A percentile compares a stretch with the other conserved stretches of the same genome.
Evolutionary conservation across 1,140 invertebrate species (phyloP).

Genomic region (Trachelipus rathkii): DNA sequence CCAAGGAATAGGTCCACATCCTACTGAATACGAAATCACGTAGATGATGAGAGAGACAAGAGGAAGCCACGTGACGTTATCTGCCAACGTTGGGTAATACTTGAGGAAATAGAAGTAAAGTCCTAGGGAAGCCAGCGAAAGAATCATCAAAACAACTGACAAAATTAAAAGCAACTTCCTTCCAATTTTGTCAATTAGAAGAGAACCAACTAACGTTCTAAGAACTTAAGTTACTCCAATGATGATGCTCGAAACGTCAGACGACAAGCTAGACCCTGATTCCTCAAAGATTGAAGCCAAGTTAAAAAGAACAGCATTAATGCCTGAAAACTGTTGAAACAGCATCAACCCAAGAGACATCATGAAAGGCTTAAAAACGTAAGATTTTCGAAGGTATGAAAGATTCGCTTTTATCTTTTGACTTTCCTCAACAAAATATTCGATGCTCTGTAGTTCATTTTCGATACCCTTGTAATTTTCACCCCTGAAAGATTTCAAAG

Average conservation of each 20-base stretch:
- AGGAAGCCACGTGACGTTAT: constrained; percentile 57
- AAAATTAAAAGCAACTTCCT: constrained; percentile 1
- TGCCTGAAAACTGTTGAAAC: constrained; percentile 26
- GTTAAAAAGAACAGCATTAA: constrained; percentile 26
- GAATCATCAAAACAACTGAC: neutral
- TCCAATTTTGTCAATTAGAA: neutral
- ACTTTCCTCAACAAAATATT: constrained; percentile 24
- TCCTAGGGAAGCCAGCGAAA: constrained; percentile 3
- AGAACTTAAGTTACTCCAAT: neutral
- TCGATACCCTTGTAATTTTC: constrained; percentile 33
- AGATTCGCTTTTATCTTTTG: constrained; percentile 32
- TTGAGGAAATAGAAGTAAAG: constrained; percentile 18
- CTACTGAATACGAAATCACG: constrained; percentile 65
- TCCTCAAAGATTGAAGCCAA: constrained; percentile 18
- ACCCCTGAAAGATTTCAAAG: constrained; percentile 18
- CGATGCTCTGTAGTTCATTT: constrained; percentile 33
- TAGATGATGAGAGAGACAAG: constrained; percentile 64
- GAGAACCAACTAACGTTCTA: neutral
- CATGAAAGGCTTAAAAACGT: constrained; percentile 2
- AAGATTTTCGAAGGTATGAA: constrained; percentile 43
- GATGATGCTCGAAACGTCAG: constrained; percentile 16
- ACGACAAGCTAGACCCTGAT: neutral
- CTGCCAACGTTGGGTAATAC: neutral
- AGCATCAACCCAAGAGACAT: constrained; percentile 20
- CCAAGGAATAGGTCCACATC: constrained; percentile 66